These are phyloP conservation scores for Megalops cyprinoides DNA, from an alignment of 2,797 vertebrate genomes.

Conservation along the genomic window DNA sequence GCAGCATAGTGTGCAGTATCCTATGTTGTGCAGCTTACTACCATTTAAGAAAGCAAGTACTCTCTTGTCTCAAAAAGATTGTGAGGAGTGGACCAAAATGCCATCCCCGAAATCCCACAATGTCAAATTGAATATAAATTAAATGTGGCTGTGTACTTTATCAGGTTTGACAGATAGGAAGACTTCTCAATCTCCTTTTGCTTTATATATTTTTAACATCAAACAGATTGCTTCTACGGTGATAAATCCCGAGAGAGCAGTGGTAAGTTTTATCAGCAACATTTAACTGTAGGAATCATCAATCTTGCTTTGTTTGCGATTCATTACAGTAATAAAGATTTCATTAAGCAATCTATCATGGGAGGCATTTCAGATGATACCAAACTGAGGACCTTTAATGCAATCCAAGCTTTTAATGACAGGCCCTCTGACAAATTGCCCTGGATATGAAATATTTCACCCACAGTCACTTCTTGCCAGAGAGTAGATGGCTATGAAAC, in stretches of 20 bases:
- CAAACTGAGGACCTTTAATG: background rate
- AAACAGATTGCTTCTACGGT: background rate
- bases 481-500: background rate
- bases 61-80: background rate
- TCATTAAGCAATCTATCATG: background rate
- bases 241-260: background rate
- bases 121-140: background rate
- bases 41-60: no score
- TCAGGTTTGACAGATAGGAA: no score
- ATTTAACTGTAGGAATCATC: background rate
- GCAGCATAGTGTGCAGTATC: no score
- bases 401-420: background rate
- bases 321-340: conserved; percentile 13
- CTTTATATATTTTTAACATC: no score
- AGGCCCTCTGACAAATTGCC: background rate
- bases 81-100: background rate
- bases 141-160: no score
- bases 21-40: no score
- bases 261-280: background rate
- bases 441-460: background rate
- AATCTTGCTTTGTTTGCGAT: background rate
- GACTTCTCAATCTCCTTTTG: no score
- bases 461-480: background rate
- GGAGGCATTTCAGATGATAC: background rate
- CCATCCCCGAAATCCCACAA: background rate